Evolutionary conservation across 2,113 vertebrate species (phyloP).

Genomic region (Gulo gulo): DNA sequence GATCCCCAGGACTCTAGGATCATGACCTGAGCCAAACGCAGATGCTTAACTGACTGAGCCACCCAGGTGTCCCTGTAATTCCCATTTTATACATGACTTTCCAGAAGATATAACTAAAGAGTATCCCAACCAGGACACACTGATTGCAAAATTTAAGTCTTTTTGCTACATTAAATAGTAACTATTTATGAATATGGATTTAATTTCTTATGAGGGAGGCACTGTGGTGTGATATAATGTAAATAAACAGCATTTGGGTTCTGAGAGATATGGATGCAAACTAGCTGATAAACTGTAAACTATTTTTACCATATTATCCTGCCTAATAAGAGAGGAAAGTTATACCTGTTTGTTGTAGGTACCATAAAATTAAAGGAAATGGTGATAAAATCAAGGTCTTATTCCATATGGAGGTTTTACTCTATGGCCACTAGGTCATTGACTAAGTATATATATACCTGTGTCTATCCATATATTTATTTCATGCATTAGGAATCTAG

Average conservation of each 20-base stretch:
- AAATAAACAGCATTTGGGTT: neutral
- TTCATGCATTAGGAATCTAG: neutral
- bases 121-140: neutral
- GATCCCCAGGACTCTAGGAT: neutral
- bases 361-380: slow-evolving; percentile 19
- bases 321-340: neutral
- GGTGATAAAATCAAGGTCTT: neutral
- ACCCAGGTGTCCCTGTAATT: neutral
- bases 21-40: neutral
- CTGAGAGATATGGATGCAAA: neutral
- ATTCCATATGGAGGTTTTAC: neutral
- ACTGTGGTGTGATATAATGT: neutral
- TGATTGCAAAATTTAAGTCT: neutral
- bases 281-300: neutral
- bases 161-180: slow-evolving; percentile 9
- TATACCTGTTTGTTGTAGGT: neutral
- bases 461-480: neutral
- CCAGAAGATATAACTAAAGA: neutral
- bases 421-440: neutral
- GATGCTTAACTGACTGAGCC: neutral
- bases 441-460: neutral
- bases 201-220: neutral
- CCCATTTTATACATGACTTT: neutral
- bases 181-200: neutral
- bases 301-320: neutral